Conservation (phyloP, 2,888 invertebrate genomes). For the Drosophila birchii region DNA sequence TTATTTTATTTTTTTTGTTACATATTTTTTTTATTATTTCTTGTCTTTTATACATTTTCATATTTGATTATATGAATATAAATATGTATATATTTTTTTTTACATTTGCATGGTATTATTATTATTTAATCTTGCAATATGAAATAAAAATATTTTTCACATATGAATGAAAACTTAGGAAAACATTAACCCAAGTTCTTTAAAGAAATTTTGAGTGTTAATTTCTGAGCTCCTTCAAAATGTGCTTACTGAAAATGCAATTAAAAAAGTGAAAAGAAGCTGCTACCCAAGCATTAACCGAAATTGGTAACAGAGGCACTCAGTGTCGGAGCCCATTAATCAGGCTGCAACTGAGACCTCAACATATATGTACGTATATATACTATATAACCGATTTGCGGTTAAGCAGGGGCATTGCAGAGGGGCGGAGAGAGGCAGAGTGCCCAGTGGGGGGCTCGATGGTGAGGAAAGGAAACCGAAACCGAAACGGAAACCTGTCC, state of each 20-base stretch:
- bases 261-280: background rate
- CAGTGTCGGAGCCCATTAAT: conserved; percentile 16
- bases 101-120: no score
- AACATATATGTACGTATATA: background rate
- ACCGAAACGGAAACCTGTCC: conserved; percentile 9
- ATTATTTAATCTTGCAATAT: no score
- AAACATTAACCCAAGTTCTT: no score
- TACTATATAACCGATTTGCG: conserved; percentile 18
- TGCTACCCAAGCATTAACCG: background rate
- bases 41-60: no score
- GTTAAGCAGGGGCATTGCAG: conserved; percentile 8
- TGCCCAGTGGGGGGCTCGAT: conserved; percentile 17
- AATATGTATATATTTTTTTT: no score
- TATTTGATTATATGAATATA: no score
- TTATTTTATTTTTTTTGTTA: no score
- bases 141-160: no score
- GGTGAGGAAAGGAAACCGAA: background rate
- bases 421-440: background rate
- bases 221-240: background rate
- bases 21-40: no score
- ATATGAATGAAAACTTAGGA: no score
- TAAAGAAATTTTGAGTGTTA: no score
- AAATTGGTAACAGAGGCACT: conserved; percentile 11
- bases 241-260: background rate
- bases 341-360: conserved; percentile 9